Percentiles rank a stretch among this genome's conserved stretches.
These are phyloP conservation scores for Bombus turneri DNA, from an alignment of 1,140 invertebrate genomes.

Conservation along the genomic window DNA sequence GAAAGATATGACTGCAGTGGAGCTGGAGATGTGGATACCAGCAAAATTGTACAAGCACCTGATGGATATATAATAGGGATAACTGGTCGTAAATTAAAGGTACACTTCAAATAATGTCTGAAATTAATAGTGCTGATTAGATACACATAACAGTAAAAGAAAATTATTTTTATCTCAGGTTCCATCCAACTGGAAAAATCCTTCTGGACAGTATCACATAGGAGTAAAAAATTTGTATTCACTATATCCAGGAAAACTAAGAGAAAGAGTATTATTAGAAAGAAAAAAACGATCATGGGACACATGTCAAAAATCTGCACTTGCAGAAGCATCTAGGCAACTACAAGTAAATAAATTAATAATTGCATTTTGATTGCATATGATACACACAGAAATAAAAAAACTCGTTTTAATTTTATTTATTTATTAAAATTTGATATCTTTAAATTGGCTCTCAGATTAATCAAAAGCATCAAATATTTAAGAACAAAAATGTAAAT, in stretches of 20 bases:
- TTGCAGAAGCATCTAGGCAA: conserved; percentile 89
- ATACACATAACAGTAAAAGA: background rate
- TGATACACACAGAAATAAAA: background rate
- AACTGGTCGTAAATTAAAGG: conserved; percentile 94
- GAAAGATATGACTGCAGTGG: conserved; percentile 98
- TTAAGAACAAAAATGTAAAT: conserved; percentile 49
- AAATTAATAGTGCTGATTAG: background rate
- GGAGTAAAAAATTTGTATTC: conserved; percentile 94
- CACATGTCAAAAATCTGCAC: conserved; percentile 88
- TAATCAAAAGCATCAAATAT: conserved; percentile 6
- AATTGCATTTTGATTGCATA: conserved; percentile 1
- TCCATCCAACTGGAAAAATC: conserved; percentile 92
- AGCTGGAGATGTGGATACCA: conserved; percentile 96
- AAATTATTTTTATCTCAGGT: conserved; percentile 84
- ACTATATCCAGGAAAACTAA: conserved; percentile 92
- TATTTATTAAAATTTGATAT: background rate
- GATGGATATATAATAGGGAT: conserved; percentile 92
- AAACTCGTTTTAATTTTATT: background rate
- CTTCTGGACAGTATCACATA: conserved; percentile 90
- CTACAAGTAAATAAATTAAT: conserved; percentile 83
- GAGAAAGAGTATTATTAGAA: conserved; percentile 92
- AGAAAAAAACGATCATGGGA: conserved; percentile 94
- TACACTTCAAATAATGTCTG: conserved; percentile 75
- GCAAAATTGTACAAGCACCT: conserved; percentile 89
- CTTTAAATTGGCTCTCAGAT: background rate